phyloP scores from a whole-genome alignment of 2,113 vertebrate species.

The Bufo bufo region DNA sequence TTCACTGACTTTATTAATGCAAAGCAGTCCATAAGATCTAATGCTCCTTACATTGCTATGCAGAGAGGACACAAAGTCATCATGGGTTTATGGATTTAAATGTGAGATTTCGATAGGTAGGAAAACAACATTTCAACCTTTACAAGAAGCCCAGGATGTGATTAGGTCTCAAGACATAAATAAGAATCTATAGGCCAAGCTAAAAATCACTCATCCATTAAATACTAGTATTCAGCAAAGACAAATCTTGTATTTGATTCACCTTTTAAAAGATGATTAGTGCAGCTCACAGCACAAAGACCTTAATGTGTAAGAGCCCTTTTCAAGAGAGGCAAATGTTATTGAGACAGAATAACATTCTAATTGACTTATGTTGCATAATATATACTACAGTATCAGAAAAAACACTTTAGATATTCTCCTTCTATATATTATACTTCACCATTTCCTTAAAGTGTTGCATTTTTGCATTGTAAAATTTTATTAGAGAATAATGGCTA shows the following conservation, averaged over 20 bases:
- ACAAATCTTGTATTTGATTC: constrained; percentile 37
- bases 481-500: too few relatives aligned
- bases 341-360: neutral
- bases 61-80: neutral
- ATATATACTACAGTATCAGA: neutral
- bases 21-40: neutral
- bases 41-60: neutral
- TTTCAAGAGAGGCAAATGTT: neutral
- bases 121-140: constrained; percentile 53
- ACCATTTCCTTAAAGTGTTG: too few relatives aligned
- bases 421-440: too few relatives aligned
- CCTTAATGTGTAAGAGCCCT: neutral
- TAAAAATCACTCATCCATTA: constrained; percentile 46
- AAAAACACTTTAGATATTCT: neutral
- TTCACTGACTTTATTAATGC: constrained; percentile 4
- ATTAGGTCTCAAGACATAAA: constrained; percentile 49
- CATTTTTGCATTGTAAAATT: too few relatives aligned
- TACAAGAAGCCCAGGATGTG: constrained; percentile 42
- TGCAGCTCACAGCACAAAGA: neutral
- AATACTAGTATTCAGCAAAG: constrained; percentile 34
- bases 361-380: neutral
- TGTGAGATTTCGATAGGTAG: constrained; percentile 43
- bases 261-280: constrained; percentile 43
- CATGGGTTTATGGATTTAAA: constrained; percentile 54
- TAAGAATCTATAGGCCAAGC: constrained; percentile 46